phyloP scores from a whole-genome alignment of 2,113 vertebrate species.

The Clarias batrachus region DNA sequence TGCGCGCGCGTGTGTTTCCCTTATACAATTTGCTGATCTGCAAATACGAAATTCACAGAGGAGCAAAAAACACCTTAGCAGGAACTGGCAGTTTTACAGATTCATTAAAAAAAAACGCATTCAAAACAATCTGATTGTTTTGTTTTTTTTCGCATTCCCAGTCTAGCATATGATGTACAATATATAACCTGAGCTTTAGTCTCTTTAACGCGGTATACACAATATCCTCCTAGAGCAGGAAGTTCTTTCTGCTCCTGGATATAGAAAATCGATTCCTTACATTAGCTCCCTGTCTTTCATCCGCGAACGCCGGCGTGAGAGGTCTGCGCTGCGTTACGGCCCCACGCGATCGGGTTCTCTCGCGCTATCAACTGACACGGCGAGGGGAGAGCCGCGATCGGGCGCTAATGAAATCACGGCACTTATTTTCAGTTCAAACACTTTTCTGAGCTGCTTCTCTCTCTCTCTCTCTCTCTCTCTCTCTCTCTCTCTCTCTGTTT shows the following conservation, averaged over 20 bases:
- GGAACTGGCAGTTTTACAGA: background rate
- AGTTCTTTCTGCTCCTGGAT: slow-evolving; percentile 7
- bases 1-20: background rate
- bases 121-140: background rate
- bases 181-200: background rate
- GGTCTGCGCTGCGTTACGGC: background rate
- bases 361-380: background rate
- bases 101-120: background rate
- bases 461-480: background rate
- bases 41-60: background rate
- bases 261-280: slow-evolving; percentile 35
- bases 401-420: slow-evolving; percentile 25
- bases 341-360: slow-evolving; percentile 11
- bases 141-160: background rate
- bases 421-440: slow-evolving; percentile 5
- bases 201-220: background rate
- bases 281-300: slow-evolving; percentile 22
- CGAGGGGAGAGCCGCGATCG: background rate
- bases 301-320: background rate
- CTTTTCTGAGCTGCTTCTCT: background rate
- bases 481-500: background rate
- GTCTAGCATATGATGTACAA: background rate
- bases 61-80: background rate
- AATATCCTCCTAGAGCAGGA: slow-evolving; percentile 24
- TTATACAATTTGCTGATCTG: background rate